phyloP scores from a whole-genome alignment of 2,797 vertebrate species.

The Thalassophryne amazonica region DNA sequence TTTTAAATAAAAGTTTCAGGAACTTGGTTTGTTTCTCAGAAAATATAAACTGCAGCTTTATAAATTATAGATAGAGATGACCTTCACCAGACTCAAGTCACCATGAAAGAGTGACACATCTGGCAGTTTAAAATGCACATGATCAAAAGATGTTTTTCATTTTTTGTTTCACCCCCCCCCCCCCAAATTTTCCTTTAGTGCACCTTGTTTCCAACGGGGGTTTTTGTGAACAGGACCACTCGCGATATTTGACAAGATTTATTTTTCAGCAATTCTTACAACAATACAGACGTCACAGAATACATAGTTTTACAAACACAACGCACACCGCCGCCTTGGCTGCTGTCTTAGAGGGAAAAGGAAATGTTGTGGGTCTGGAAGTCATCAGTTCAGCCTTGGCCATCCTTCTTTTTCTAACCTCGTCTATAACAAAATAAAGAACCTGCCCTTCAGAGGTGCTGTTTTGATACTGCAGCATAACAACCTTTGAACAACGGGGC shows the following conservation, averaged over 20 bases:
- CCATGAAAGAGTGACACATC: background rate
- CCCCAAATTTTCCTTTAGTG: background rate
- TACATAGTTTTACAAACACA: conserved; percentile 88
- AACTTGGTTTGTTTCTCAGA: no score
- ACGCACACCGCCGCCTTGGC: conserved; percentile 79
- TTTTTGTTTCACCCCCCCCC: background rate
- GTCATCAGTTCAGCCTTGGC: conserved; percentile 43
- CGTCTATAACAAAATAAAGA: conserved; percentile 35
- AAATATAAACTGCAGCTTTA: no score
- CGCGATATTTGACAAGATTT: conserved; percentile 66
- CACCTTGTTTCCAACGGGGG: background rate
- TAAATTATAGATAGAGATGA: no score
- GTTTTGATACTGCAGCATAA: conserved; percentile 42
- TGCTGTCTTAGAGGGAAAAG: conserved; percentile 40
- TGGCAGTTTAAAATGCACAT: conserved; percentile 13
- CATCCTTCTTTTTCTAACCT: conserved; percentile 35
- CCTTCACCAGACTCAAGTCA: no score
- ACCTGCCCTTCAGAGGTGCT: conserved; percentile 41
- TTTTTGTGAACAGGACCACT: conserved; percentile 38
- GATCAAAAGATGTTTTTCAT: background rate
- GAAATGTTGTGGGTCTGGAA: conserved; percentile 27
- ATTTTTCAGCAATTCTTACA: conserved; percentile 78
- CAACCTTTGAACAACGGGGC: conserved; percentile 45
- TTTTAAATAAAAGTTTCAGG: no score
- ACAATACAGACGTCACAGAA: conserved; percentile 85